These are phyloP conservation scores for Bicyclus anynana DNA, from an alignment of 1,140 invertebrate species.

Conservation along the genomic window DNA sequence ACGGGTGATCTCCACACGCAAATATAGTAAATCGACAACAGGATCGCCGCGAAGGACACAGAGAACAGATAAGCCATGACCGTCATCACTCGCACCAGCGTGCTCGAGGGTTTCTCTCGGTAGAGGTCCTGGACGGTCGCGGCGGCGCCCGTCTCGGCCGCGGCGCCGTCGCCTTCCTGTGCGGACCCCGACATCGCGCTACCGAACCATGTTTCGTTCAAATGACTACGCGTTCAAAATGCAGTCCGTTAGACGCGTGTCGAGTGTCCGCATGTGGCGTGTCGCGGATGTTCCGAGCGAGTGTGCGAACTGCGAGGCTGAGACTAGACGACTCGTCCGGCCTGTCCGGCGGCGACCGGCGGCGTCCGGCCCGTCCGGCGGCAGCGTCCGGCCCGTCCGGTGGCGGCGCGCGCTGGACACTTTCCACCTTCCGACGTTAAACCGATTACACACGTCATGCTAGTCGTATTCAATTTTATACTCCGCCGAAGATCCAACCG, in stretches of 20 bases:
- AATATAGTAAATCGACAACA: constrained; percentile 91
- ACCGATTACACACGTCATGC: constrained; percentile 59
- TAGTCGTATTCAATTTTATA: constrained; percentile 47
- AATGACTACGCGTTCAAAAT: not conserved
- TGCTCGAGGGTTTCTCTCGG: constrained; percentile 87
- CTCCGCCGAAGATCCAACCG: constrained; percentile 31
- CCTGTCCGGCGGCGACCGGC: constrained; percentile 19
- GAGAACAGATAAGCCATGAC: constrained; percentile 96
- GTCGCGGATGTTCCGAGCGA: constrained; percentile 50
- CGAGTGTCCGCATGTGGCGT: constrained; percentile 37
- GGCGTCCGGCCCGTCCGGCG: constrained; percentile 9
- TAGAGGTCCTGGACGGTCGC: constrained; percentile 80
- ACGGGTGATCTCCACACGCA: constrained; percentile 88
- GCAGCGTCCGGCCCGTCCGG: constrained; percentile 41
- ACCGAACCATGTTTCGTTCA: constrained; percentile 15
- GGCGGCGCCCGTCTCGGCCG: constrained; percentile 46
- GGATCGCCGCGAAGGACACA: constrained; percentile 95
- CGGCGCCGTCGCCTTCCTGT: constrained; percentile 45
- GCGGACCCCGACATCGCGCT: constrained; percentile 55
- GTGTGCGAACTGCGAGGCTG: constrained; percentile 29
- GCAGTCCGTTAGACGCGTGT: constrained; percentile 19
- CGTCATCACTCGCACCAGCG: constrained; percentile 91
- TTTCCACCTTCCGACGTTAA: constrained; percentile 52
- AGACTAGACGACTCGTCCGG: too few species aligned
- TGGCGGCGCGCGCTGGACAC: constrained; percentile 43